phyloP scores from a whole-genome alignment of 2,888 invertebrate genomes.

The Cyclophora punctaria region DNA sequence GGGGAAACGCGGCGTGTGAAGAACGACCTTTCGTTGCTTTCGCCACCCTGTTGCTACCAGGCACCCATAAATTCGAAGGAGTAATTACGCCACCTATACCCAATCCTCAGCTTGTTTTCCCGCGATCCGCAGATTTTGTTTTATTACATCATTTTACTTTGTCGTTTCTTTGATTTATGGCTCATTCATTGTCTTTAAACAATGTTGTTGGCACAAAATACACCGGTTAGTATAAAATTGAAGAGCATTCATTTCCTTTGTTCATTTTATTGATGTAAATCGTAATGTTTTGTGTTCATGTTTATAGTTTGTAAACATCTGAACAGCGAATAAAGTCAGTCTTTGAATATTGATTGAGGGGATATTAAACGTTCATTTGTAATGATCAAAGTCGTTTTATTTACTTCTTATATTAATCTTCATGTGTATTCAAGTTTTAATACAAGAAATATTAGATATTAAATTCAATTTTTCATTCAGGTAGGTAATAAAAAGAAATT shows the following conservation, averaged over 20 bases:
- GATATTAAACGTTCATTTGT: too few relatives aligned
- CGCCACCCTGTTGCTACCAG: slow-evolving; percentile 39
- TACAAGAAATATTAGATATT: too few relatives aligned
- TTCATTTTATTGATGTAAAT: too few relatives aligned
- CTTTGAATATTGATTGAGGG: too few relatives aligned
- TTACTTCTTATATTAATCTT: too few relatives aligned
- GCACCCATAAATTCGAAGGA: slow-evolving; percentile 38
- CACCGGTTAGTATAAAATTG: background rate
- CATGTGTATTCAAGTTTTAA: too few relatives aligned
- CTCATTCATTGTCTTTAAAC: background rate
- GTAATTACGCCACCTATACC: slow-evolving; percentile 31
- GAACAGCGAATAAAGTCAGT: background rate
- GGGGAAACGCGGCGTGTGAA: slow-evolving; percentile 48
- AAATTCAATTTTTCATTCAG: too few relatives aligned
- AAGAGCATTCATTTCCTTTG: background rate
- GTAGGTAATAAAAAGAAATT: too few relatives aligned
- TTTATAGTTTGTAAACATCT: background rate
- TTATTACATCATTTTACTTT: slow-evolving; percentile 8
- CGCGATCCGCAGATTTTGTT: slow-evolving; percentile 8
- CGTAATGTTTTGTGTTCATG: background rate
- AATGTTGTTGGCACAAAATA: background rate
- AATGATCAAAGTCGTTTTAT: too few relatives aligned
- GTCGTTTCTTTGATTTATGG: background rate
- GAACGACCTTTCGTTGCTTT: slow-evolving; percentile 31
- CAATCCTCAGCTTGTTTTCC: background rate